phyloP scores from a whole-genome alignment of 2,797 vertebrate genomes.

The Philypnodon macrostomus region DNA sequence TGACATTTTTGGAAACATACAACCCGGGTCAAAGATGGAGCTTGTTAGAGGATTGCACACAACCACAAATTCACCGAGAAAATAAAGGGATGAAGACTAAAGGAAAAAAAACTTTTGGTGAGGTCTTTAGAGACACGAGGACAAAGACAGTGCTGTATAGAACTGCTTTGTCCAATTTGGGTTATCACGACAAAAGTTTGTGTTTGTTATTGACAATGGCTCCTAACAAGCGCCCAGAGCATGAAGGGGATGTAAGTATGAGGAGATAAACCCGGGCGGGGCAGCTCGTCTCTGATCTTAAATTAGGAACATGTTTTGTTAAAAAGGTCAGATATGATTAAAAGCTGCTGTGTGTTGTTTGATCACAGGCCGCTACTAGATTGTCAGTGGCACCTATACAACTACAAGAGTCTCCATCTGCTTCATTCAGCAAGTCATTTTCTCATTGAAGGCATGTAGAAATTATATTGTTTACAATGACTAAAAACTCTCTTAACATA shows the following conservation, averaged over 20 bases:
- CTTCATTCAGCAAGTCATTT: constrained; percentile 20
- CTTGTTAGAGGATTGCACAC: constrained; percentile 77
- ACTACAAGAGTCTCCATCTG: not conserved
- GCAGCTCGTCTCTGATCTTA: constrained; percentile 59
- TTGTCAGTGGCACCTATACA: constrained; percentile 30
- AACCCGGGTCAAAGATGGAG: constrained; percentile 79
- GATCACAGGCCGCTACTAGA: constrained; percentile 37
- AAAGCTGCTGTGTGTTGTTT: constrained; percentile 48
- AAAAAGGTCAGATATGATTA: constrained; percentile 65
- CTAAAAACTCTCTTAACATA: not conserved
- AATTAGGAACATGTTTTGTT: constrained; percentile 57
- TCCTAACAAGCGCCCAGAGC: constrained; percentile 56
- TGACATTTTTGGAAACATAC: constrained; percentile 77
- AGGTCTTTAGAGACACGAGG: constrained; percentile 74
- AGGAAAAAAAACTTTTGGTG: constrained; percentile 59
- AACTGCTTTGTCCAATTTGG: constrained; percentile 49
- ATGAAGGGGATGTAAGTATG: constrained; percentile 50
- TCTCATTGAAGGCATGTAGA: constrained; percentile 6
- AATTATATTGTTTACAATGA: too few relatives aligned
- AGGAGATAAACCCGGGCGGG: constrained; percentile 59
- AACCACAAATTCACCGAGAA: constrained; percentile 66
- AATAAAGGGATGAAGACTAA: constrained; percentile 39
- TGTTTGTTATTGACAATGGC: constrained; percentile 67
- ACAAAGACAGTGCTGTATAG: constrained; percentile 68
- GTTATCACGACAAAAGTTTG: constrained; percentile 55